Base-by-base conservation (phyloP, 2,797 vertebrate genomes). In the Helostoma temminkii region DNA sequence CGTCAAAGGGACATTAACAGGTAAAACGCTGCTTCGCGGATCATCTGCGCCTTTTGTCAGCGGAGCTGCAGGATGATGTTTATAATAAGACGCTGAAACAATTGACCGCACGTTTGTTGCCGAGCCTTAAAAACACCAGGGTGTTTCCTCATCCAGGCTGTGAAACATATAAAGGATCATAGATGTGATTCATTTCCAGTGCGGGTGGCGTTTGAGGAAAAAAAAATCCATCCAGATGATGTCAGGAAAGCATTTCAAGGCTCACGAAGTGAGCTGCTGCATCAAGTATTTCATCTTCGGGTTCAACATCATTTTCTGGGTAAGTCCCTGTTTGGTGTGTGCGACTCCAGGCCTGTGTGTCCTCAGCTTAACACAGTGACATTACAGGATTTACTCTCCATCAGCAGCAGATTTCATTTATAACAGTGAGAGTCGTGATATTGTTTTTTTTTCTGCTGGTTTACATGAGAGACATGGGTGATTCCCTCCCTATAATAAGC, bases 291-390 rank as follows among this genome's bases (percentile, higher is more conserved):
- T 99, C 86, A 98, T 99, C 74, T 99, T 99, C 65, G 98, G 97
- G 66, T 99, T 99, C 93, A 99, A 99, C 92, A 97, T 99, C 79
- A 99, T 99, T 84, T 99, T 99, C 90, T 99, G 98, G 97, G 98
- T 99, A 88, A 97, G 96, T 94, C 60, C 42, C 10, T 36, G 37
- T 54, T 57, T 57, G 24, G 19, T 49, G 49, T 57, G n/a, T 28
- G 7, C 37, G 19, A 42, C 37, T 11, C 24, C 25, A 28, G 86
- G 84, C 83, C 82, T 53, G 22, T 49, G 4, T 55, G 9, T 57
- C 56, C 49, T 42, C 61, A 14, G 16, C 5, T 53, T 4, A 26
- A 64, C 9, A 8, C 52, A 21, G 16, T 58, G 41, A 58, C 50
- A 36, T 34, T 22, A 57, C 21, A 21, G 32, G 14, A 16, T 52